These are phyloP conservation scores for Chrysochloris asiatica DNA, from an alignment of 2,113 vertebrate species.

Conservation along the genomic window DNA sequence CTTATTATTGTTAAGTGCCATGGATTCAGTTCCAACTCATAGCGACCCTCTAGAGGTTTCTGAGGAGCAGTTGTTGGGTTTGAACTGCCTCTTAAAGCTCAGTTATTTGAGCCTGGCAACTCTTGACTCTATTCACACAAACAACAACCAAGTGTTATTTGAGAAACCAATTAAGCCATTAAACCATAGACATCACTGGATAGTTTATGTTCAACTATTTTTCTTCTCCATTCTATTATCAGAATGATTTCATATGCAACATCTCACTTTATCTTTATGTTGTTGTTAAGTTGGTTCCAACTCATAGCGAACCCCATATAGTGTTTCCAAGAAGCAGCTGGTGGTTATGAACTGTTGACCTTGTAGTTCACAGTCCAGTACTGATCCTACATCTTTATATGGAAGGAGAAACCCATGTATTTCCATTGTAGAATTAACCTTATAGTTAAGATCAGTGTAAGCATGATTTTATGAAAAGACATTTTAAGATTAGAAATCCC, in stretches of 20 bases:
- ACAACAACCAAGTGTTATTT: not conserved
- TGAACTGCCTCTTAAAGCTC: not conserved
- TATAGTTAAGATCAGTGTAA: not conserved
- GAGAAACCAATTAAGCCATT: slow-evolving; percentile 8
- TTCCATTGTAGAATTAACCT: not conserved
- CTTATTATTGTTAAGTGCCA: too few species aligned
- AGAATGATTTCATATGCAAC: not conserved
- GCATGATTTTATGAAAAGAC: not conserved
- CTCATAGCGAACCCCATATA: too few species aligned
- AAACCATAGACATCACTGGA: not conserved
- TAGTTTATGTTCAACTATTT: not conserved
- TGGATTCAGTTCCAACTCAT: too few species aligned
- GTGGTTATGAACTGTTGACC: too few species aligned
- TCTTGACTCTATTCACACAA: not conserved
- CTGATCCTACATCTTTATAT: too few species aligned
- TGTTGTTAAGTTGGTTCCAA: too few species aligned
- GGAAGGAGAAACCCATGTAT: not conserved
- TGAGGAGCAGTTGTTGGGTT: too few species aligned
- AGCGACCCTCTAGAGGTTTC: too few species aligned
- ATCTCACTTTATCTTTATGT: too few species aligned
- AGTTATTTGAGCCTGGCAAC: not conserved
- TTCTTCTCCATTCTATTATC: not conserved
- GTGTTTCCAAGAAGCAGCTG: too few species aligned
- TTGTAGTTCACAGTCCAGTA: too few species aligned
- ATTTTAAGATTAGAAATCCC: not conserved